Percentiles rank a stretch among this genome's conserved stretches.
These are phyloP conservation scores for Argyresthia albistria DNA, from an alignment of 2,888 invertebrate species.

Conservation along the genomic window DNA sequence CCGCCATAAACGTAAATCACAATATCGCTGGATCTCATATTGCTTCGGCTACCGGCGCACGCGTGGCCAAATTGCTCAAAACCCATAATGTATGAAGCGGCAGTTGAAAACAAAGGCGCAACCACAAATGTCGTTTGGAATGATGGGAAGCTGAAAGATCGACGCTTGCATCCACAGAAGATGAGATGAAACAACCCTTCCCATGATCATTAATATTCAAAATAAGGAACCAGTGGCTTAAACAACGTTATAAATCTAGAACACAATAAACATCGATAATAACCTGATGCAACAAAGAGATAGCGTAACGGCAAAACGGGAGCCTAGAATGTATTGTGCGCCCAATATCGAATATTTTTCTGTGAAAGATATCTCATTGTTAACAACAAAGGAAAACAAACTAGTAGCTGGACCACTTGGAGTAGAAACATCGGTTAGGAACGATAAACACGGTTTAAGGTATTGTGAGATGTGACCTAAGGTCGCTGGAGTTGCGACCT, in stretches of 20 bases:
- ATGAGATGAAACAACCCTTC: conserved; percentile 22
- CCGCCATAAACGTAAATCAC: conserved; percentile 37
- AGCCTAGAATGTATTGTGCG: conserved; percentile 30
- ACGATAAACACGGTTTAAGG: conserved; percentile 48
- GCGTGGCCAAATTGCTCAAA: not conserved
- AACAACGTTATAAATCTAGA: conserved; percentile 53
- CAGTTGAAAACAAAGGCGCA: not conserved
- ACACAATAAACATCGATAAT: conserved; percentile 62
- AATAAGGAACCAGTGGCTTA: conserved; percentile 36
- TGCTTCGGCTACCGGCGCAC: not conserved
- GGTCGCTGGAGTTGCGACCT: conserved; percentile 53
- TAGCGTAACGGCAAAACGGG: conserved; percentile 56
- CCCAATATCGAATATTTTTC: conserved; percentile 34
- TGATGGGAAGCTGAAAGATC: not conserved
- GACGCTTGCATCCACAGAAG: not conserved
- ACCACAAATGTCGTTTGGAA: conserved; percentile 3
- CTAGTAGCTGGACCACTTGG: conserved; percentile 18
- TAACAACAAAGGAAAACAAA: conserved; percentile 19
- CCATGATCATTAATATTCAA: conserved; percentile 59
- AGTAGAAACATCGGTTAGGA: conserved; percentile 29
- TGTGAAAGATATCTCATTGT: conserved; percentile 19
- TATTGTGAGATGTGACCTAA: conserved; percentile 56
- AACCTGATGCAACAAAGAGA: conserved; percentile 38
- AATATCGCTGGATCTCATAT: conserved; percentile 1
- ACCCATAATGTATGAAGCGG: not conserved